Percentiles rank a stretch among this genome's conserved stretches.
phyloP scores from a whole-genome alignment of 2,113 vertebrate species.

The Globicephala melas region DNA sequence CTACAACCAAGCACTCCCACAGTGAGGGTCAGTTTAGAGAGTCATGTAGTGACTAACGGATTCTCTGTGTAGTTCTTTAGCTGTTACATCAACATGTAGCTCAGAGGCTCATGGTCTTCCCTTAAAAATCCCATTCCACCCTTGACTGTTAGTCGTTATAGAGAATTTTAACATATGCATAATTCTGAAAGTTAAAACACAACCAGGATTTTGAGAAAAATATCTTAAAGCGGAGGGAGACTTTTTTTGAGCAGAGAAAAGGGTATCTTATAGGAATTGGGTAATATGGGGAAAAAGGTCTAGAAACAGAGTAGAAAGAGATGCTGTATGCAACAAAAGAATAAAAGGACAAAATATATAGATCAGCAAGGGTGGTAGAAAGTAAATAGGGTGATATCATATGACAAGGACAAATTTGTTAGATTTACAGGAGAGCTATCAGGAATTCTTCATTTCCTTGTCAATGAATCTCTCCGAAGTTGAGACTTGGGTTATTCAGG shows the following conservation, averaged over 20 bases:
- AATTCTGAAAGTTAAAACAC: neutral
- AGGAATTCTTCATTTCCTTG: neutral
- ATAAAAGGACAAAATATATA: neutral
- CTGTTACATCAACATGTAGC: neutral
- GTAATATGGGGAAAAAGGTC: neutral
- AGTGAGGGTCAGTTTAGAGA: neutral
- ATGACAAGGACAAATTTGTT: neutral
- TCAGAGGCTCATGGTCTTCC: neutral
- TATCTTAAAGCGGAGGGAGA: neutral
- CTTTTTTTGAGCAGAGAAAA: neutral
- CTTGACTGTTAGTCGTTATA: constrained; percentile 3
- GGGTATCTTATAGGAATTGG: neutral
- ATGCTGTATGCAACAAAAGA: neutral
- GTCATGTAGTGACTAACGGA: neutral
- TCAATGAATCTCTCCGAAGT: neutral
- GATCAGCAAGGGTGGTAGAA: neutral
- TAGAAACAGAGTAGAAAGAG: neutral
- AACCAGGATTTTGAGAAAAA: neutral
- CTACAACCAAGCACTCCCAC: neutral
- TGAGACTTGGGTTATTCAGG: neutral
- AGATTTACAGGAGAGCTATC: neutral
- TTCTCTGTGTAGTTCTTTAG: neutral
- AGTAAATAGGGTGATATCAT: neutral
- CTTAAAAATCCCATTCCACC: neutral
- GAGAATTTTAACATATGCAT: neutral